These are phyloP conservation scores for Pseudomyrmex flavicornis DNA, from an alignment of 1,140 invertebrate genomes.

Conservation along the genomic window DNA sequence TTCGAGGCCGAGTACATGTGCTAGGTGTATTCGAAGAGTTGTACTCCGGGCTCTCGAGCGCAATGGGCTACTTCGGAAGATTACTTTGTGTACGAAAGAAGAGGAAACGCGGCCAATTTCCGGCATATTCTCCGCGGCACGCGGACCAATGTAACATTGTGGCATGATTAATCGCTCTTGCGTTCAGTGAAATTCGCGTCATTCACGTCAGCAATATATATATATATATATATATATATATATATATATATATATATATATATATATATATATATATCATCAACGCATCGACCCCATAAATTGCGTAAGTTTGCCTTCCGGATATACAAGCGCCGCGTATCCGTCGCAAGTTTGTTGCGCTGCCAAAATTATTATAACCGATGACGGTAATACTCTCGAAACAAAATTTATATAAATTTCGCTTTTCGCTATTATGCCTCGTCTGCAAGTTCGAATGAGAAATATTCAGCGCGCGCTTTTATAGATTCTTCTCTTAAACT, in stretches of 20 bases:
- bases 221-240: no score
- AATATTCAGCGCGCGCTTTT: neutral
- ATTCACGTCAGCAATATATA: neutral
- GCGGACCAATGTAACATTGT: slow-evolving; percentile 17
- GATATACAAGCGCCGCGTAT: neutral
- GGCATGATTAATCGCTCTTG: slow-evolving; percentile 25
- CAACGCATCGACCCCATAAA: slow-evolving; percentile 6
- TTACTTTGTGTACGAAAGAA: slow-evolving; percentile 32
- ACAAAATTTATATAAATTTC: neutral
- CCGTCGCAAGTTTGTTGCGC: neutral
- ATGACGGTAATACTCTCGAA: neutral
- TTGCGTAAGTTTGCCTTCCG: slow-evolving; percentile 25
- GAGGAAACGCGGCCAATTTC: slow-evolving; percentile 42
- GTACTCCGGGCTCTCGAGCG: neutral
- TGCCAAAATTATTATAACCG: slow-evolving; percentile 12
- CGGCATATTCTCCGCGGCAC: slow-evolving; percentile 26
- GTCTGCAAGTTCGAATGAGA: neutral
- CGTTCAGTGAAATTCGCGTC: slow-evolving; percentile 45
- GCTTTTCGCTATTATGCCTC: neutral
- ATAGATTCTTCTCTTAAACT: neutral
- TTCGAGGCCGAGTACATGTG: slow-evolving; percentile 25
- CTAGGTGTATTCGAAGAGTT: slow-evolving; percentile 26
- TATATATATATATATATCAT: neutral
- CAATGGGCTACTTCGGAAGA: slow-evolving; percentile 36
- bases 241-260: neutral